Evolutionary conservation across 2,113 vertebrate genomes (phyloP).

Genomic region (Melanerpes formicivorus): DNA sequence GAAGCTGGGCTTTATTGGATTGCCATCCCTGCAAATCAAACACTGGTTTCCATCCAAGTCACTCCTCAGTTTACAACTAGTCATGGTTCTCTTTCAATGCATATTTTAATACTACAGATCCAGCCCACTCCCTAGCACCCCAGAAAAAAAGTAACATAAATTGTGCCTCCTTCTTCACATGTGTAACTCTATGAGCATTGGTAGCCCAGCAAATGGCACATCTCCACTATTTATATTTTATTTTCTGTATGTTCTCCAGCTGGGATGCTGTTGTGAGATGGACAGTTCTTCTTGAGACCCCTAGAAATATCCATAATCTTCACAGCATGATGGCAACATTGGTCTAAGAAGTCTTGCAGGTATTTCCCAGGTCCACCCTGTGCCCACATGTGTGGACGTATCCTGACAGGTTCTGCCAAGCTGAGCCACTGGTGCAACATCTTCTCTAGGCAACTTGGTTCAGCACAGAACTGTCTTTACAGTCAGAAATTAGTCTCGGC

Average conservation of each 20-base stretch:
- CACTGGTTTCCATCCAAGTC: neutral
- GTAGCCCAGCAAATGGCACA: neutral
- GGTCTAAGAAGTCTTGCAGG: neutral
- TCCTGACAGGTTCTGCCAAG: neutral
- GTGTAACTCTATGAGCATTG: neutral
- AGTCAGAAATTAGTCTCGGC: neutral
- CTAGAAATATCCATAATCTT: neutral
- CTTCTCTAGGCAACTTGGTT: neutral
- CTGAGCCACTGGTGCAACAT: neutral
- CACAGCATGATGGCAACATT: neutral
- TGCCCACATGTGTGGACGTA: neutral
- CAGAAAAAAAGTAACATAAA: neutral
- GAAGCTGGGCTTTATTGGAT: neutral
- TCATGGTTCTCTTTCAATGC: neutral
- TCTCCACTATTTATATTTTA: neutral
- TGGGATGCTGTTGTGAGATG: neutral
- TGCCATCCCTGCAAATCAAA: neutral
- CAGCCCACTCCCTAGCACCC: neutral
- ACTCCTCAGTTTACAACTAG: neutral
- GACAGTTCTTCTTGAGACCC: neutral
- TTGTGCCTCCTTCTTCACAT: neutral
- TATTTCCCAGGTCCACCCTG: neutral
- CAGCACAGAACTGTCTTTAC: neutral
- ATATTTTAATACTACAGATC: neutral
- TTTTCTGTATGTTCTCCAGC: neutral